Evolutionary conservation across 2,888 invertebrate genomes (phyloP).

Genomic region (Aphrophora alni): DNA sequence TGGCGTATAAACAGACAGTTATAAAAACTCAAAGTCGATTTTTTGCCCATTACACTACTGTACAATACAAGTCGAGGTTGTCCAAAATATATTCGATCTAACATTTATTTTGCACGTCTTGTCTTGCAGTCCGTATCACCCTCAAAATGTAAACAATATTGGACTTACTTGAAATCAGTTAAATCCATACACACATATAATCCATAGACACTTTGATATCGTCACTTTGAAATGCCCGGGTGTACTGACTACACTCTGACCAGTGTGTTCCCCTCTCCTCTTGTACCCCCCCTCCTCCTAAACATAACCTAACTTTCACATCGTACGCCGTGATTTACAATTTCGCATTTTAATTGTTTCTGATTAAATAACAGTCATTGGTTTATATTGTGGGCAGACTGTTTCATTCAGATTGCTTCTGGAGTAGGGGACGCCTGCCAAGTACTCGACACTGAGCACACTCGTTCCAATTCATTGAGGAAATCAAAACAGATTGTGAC

Average conservation of each 20-base stretch:
- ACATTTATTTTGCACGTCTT: too few relatives aligned
- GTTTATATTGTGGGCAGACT: not conserved
- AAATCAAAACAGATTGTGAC: too few relatives aligned
- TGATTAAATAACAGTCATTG: slow-evolving; percentile 3
- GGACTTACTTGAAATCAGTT: not conserved
- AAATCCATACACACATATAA: not conserved
- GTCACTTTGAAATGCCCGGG: slow-evolving; percentile 1
- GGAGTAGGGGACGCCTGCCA: not conserved
- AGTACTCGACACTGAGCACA: not conserved
- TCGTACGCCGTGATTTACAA: not conserved
- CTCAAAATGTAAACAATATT: too few relatives aligned
- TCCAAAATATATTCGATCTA: too few relatives aligned
- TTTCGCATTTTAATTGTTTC: slow-evolving; percentile 9
- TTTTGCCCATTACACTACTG: too few relatives aligned
- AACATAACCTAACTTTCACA: not conserved
- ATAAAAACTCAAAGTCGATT: too few relatives aligned
- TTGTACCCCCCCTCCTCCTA: not conserved
- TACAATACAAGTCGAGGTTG: too few relatives aligned
- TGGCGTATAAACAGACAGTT: too few relatives aligned
- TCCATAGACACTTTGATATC: not conserved
- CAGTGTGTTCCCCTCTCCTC: not conserved
- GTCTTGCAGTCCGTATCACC: too few relatives aligned
- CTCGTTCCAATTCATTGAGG: not conserved
- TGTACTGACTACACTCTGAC: not conserved
- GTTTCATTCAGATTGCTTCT: not conserved